Conservation (phyloP, 2,113 vertebrate genomes). For the Cynoglossus semilaevis region DNA sequence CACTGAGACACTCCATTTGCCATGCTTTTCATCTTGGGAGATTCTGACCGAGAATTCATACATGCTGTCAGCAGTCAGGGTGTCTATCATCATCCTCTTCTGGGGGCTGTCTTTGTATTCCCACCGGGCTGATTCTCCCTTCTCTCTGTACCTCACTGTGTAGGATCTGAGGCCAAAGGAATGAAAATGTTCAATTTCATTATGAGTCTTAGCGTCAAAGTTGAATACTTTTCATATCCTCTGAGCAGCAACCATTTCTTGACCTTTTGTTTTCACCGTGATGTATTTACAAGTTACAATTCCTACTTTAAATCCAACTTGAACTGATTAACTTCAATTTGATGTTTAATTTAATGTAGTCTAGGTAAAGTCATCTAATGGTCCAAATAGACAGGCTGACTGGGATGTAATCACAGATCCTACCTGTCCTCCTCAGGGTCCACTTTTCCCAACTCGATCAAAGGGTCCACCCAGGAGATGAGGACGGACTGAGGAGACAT, state of each 20-base stretch:
- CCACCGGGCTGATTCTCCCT: slow-evolving; percentile 93
- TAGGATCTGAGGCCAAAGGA: slow-evolving; percentile 79
- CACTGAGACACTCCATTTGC: slow-evolving; percentile 90
- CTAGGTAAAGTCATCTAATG: too few species aligned
- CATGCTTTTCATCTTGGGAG: slow-evolving; percentile 82
- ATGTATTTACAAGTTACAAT: too few species aligned
- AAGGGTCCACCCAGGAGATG: slow-evolving; percentile 90
- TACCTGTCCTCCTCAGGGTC: slow-evolving; percentile 61
- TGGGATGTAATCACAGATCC: background rate
- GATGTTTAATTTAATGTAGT: too few species aligned
- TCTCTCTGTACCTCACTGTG: slow-evolving; percentile 89
- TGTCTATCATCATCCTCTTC: slow-evolving; percentile 84
- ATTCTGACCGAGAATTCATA: slow-evolving; percentile 94
- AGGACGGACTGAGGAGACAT: slow-evolving; percentile 95
- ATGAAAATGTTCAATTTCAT: background rate
- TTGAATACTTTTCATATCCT: too few species aligned
- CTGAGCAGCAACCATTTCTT: too few species aligned
- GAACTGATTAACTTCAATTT: too few species aligned
- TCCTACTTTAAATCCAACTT: too few species aligned
- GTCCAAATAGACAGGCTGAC: too few species aligned
- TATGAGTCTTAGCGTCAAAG: too few species aligned
- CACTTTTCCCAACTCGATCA: slow-evolving; percentile 83
- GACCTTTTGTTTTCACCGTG: too few species aligned
- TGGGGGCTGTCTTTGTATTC: slow-evolving; percentile 86
- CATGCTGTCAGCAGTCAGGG: slow-evolving; percentile 88